Evolutionary conservation across 2,113 vertebrate species (phyloP).

Genomic region (Leptosomus discolor): DNA sequence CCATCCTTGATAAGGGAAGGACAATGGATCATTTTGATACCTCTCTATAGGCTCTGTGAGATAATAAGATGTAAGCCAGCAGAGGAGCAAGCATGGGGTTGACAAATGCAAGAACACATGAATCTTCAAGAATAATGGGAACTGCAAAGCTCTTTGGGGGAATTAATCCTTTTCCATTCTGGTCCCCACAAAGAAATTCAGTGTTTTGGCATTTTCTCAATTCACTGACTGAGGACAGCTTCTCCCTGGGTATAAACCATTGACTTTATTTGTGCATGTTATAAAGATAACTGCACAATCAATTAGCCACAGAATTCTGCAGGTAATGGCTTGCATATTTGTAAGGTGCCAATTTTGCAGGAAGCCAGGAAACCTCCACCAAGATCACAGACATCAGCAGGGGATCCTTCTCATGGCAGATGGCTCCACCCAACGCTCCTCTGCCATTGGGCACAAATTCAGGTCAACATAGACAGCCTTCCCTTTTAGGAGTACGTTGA

Average conservation of each 20-base stretch:
- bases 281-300: neutral
- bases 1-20: neutral
- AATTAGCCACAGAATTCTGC: neutral
- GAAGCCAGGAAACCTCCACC: neutral
- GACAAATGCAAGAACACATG: neutral
- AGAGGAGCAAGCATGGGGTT: neutral
- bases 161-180: neutral
- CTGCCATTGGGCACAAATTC: neutral
- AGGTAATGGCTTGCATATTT: rapidly evolving
- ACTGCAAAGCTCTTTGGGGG: neutral
- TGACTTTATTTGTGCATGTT: neutral
- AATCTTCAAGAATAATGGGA: neutral
- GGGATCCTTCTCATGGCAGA: neutral
- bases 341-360: neutral
- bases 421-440: neutral
- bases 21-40: neutral
- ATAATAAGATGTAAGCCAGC: neutral
- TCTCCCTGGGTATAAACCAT: neutral
- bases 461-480: neutral
- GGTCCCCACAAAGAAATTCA: neutral
- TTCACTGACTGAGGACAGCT: neutral
- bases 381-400: neutral
- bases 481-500: neutral
- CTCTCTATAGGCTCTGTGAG: neutral
- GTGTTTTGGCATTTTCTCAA: neutral